A percentile compares a stretch with the other conserved stretches of the same genome.
Conservation (phyloP, 2,888 invertebrate genomes). For the Pherbina coryleti region DNA sequence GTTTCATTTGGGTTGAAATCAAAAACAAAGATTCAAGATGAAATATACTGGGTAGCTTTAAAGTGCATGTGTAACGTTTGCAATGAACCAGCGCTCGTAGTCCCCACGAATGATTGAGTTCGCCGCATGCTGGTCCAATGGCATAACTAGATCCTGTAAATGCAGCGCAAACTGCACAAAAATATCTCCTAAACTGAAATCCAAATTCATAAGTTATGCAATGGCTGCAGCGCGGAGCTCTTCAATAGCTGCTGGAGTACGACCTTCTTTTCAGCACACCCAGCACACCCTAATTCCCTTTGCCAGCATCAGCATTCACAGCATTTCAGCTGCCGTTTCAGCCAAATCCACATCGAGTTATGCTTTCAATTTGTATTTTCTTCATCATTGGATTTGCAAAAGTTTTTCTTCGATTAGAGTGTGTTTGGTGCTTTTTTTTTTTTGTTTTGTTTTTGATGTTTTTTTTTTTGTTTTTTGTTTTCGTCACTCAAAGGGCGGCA, state of each 20-base stretch:
- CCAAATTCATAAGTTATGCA: slow-evolving; percentile 26
- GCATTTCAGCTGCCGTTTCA: not conserved
- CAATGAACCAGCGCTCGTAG: too few species aligned
- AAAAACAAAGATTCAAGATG: too few species aligned
- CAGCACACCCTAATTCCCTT: not conserved
- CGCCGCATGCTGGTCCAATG: too few species aligned
- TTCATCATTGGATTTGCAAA: slow-evolving; percentile 16
- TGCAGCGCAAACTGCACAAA: not conserved
- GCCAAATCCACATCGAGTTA: slow-evolving; percentile 14
- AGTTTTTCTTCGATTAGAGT: not conserved
- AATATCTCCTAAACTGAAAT: slow-evolving; percentile 2
- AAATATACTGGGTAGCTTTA: too few species aligned
- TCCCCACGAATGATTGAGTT: too few species aligned
- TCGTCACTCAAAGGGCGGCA: not conserved
- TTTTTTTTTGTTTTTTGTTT: not conserved
- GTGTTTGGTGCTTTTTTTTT: not conserved
- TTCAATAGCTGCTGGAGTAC: not conserved
- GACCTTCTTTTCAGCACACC: not conserved
- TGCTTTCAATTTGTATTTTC: slow-evolving; percentile 31
- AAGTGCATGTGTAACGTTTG: too few species aligned
- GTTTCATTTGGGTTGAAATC: too few species aligned
- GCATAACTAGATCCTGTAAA: too few species aligned
- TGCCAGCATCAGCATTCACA: not conserved
- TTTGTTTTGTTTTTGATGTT: not conserved
- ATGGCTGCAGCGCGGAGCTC: not conserved